Conservation (phyloP, 1,140 invertebrate genomes). For the Sweltsa coloradensis region DNA sequence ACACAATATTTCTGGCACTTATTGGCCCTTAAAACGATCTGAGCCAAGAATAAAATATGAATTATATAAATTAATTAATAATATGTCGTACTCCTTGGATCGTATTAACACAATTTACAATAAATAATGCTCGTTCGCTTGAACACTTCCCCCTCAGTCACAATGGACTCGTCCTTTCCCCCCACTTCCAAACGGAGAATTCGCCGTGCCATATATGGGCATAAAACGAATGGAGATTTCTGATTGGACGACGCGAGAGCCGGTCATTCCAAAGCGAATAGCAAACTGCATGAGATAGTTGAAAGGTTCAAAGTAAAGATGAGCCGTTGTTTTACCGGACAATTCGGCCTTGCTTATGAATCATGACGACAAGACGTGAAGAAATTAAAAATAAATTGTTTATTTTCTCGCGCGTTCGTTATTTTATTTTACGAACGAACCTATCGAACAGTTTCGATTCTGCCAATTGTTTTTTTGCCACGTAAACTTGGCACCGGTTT, state of each 20-base stretch:
- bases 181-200: slow-evolving; percentile 32
- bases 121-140: no score
- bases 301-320: slow-evolving; percentile 1
- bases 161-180: slow-evolving; percentile 31
- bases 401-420: background rate
- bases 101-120: background rate
- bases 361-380: background rate
- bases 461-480: background rate
- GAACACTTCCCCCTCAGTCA: slow-evolving; percentile 19
- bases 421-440: background rate
- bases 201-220: slow-evolving; percentile 65
- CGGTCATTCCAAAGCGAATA: slow-evolving; percentile 3
- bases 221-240: slow-evolving; percentile 46
- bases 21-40: no score
- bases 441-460: background rate
- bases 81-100: background rate
- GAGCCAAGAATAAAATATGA: no score
- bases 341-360: background rate
- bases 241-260: slow-evolving; percentile 51
- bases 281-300: slow-evolving; percentile 6
- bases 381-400: background rate
- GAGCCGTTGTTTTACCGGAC: background rate
- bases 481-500: no score
- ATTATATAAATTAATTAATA: no score
- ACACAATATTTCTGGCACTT: no score